These are phyloP conservation scores for Caenorhabditis becei DNA, from an alignment of 2,888 invertebrate species.

Conservation along the genomic window DNA sequence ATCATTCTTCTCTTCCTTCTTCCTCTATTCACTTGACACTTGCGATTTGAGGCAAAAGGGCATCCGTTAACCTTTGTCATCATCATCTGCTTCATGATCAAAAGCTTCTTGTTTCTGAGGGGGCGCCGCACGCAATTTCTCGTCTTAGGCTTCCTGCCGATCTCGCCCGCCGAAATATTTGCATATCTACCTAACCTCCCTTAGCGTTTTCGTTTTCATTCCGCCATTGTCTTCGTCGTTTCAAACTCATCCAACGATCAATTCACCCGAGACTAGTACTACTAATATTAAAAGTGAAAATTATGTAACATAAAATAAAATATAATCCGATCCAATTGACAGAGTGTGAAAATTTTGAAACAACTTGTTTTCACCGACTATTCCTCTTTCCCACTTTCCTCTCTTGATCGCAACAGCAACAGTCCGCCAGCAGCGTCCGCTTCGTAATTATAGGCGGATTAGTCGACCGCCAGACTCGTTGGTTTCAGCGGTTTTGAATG, in stretches of 20 bases:
- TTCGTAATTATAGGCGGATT: constrained; percentile 51
- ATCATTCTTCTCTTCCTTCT: constrained; percentile 5
- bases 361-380: constrained; percentile 18
- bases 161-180: constrained; percentile 43
- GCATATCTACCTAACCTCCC: constrained; percentile 51
- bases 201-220: neutral
- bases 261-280: neutral
- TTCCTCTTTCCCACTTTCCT: neutral
- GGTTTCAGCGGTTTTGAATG: constrained; percentile 10
- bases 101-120: constrained; percentile 51
- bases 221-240: neutral
- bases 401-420: constrained; percentile 25
- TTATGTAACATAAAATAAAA: no score
- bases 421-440: constrained; percentile 10
- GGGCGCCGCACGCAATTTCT: constrained; percentile 26
- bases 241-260: neutral
- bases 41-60: constrained; percentile 22
- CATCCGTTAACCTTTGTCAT: constrained; percentile 56
- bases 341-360: constrained; percentile 20
- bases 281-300: neutral
- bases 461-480: constrained; percentile 19
- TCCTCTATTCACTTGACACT: constrained; percentile 30
- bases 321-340: constrained; percentile 2
- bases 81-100: constrained; percentile 44
- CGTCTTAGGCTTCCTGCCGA: constrained; percentile 36